Percentiles rank a stretch among this genome's conserved stretches.
Conservation (phyloP, 2,888 invertebrate species). For the Dasypogon diadema region DNA sequence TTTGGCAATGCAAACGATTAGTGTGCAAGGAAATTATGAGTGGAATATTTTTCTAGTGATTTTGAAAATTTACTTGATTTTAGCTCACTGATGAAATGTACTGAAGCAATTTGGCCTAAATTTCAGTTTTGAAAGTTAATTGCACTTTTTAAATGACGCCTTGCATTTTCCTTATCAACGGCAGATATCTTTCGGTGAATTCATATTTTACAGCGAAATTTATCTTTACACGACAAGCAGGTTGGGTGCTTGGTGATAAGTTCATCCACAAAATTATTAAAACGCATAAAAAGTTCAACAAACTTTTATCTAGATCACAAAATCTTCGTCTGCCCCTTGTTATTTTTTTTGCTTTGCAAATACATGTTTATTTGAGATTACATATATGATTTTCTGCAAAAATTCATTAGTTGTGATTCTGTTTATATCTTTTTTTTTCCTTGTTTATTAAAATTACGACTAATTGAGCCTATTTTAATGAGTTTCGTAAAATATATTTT, state of each 20-base stretch:
- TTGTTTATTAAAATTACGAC: too few relatives aligned
- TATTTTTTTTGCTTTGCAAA: background rate
- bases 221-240: background rate
- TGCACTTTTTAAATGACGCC: slow-evolving; percentile 17
- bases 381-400: too few relatives aligned
- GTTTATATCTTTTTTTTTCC: too few relatives aligned
- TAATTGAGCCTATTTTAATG: too few relatives aligned
- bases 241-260: background rate
- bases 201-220: background rate
- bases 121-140: background rate
- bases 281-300: background rate
- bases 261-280: background rate
- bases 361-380: background rate
- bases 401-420: too few relatives aligned
- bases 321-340: background rate
- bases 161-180: background rate
- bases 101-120: background rate
- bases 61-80: too few relatives aligned
- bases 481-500: too few relatives aligned
- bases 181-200: background rate
- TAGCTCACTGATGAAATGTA: background rate
- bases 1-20: too few relatives aligned
- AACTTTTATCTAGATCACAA: background rate
- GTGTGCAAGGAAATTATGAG: too few relatives aligned
- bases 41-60: too few relatives aligned